phyloP scores from a whole-genome alignment of 2,113 vertebrate genomes.

The Cromileptes altivelis region DNA sequence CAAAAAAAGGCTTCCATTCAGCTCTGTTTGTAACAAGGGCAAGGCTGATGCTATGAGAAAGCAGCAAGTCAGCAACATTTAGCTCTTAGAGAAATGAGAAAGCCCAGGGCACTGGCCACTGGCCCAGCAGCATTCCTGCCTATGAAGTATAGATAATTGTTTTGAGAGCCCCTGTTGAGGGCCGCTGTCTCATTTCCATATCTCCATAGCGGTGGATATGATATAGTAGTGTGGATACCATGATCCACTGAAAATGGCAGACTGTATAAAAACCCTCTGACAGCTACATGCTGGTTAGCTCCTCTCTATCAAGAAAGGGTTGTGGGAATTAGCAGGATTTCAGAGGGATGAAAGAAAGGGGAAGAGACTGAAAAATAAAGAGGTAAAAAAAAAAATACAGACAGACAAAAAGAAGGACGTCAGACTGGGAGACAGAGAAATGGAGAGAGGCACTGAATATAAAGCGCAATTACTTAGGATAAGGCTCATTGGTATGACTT shows the following conservation, averaged over 20 bases:
- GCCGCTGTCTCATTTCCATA: constrained; percentile 63
- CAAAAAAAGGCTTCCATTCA: constrained; percentile 54
- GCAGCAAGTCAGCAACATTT: constrained; percentile 73
- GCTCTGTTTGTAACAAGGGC: constrained; percentile 65
- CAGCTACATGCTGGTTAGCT: constrained; percentile 56
- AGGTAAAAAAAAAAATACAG: constrained; percentile 34
- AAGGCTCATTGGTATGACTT: constrained; percentile 75
- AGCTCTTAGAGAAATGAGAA: constrained; percentile 68
- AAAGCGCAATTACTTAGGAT: constrained; percentile 50
- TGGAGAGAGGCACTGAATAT: constrained; percentile 37
- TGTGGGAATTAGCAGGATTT: constrained; percentile 43
- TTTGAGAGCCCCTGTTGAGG: constrained; percentile 69
- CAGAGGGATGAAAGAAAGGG: constrained; percentile 25
- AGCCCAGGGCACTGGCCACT: constrained; percentile 50
- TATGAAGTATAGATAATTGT: constrained; percentile 67
- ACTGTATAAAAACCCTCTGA: constrained; percentile 36
- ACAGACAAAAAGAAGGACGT: constrained; percentile 10
- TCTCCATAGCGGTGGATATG: constrained; percentile 38
- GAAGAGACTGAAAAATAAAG: constrained; percentile 24
- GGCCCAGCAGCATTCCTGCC: constrained; percentile 50
- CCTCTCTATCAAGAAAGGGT: constrained; percentile 29
- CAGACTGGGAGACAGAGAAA: constrained; percentile 27
- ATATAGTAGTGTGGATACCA: constrained; percentile 44
- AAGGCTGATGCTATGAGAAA: constrained; percentile 51
- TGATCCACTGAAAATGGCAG: constrained; percentile 50